Percentiles rank a stretch among this genome's conserved stretches.
Conservation (phyloP, 2,888 invertebrate species). For the Lasioglossum marginatum region DNA sequence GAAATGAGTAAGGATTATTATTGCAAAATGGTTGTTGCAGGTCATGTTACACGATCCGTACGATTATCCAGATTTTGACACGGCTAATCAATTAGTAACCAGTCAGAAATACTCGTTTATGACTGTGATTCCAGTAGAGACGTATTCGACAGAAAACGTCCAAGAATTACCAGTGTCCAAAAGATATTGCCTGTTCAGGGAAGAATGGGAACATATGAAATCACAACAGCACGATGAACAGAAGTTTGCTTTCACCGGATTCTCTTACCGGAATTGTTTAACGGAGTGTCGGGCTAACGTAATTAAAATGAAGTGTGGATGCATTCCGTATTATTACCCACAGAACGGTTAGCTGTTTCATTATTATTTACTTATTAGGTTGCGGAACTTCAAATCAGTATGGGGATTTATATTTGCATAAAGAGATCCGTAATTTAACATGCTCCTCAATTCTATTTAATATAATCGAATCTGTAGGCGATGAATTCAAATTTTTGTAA, state of each 20-base stretch:
- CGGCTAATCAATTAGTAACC: slow-evolving; percentile 87
- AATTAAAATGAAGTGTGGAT: slow-evolving; percentile 86
- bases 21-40: slow-evolving; percentile 77
- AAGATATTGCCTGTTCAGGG: slow-evolving; percentile 87
- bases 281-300: slow-evolving; percentile 86
- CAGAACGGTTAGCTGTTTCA: slow-evolving; percentile 80
- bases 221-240: background rate
- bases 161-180: slow-evolving; percentile 84
- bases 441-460: no score
- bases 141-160: slow-evolving; percentile 87
- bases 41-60: slow-evolving; percentile 88
- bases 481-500: no score
- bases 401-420: no score
- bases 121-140: slow-evolving; percentile 88
- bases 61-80: slow-evolving; percentile 88
- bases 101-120: slow-evolving; percentile 87
- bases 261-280: slow-evolving; percentile 89
- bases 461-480: no score
- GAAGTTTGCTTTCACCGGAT: slow-evolving; percentile 73
- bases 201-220: slow-evolving; percentile 84
- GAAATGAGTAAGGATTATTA: background rate
- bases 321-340: slow-evolving; percentile 87
- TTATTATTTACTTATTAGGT: background rate
- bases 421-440: no score
- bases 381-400: background rate